phyloP scores from a whole-genome alignment of 2,113 vertebrate species.

The Aphelocoma coerulescens region DNA sequence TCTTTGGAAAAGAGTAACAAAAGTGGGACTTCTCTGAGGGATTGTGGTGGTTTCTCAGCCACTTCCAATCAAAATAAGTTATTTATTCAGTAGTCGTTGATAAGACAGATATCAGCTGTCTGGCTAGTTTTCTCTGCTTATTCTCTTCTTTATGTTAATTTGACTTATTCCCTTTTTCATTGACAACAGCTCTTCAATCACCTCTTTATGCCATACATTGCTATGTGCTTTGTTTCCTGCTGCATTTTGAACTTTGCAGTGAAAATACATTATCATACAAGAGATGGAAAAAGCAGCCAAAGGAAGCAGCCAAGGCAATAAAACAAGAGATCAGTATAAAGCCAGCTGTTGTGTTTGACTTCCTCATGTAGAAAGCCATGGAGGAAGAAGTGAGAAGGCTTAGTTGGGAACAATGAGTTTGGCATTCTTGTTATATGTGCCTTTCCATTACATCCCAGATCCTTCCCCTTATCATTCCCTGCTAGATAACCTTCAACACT shows the following conservation, averaged over 20 bases:
- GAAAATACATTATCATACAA: neutral
- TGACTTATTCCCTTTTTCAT: neutral
- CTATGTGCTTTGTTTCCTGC: neutral
- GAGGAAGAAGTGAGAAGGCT: neutral
- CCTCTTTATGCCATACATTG: neutral
- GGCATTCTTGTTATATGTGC: accelerated
- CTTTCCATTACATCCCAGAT: neutral
- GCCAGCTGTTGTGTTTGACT: neutral
- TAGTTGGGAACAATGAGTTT: neutral
- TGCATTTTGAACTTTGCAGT: neutral
- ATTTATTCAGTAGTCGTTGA: neutral
- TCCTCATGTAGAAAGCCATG: neutral
- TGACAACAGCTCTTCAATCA: neutral
- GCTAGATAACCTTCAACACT: neutral
- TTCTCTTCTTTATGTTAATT: neutral
- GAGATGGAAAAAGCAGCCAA: neutral
- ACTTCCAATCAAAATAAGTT: neutral
- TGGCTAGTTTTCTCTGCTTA: neutral
- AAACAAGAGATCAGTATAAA: neutral
- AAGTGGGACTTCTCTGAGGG: neutral
- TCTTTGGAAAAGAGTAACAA: neutral
- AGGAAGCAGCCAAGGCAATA: neutral
- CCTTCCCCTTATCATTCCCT: neutral
- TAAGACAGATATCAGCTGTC: neutral
- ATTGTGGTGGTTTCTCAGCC: neutral